Evolutionary conservation across 2,797 vertebrate genomes (phyloP), one percentile per base, ranked within the genome.

Genomic region (Capromys pilorides): DNA sequence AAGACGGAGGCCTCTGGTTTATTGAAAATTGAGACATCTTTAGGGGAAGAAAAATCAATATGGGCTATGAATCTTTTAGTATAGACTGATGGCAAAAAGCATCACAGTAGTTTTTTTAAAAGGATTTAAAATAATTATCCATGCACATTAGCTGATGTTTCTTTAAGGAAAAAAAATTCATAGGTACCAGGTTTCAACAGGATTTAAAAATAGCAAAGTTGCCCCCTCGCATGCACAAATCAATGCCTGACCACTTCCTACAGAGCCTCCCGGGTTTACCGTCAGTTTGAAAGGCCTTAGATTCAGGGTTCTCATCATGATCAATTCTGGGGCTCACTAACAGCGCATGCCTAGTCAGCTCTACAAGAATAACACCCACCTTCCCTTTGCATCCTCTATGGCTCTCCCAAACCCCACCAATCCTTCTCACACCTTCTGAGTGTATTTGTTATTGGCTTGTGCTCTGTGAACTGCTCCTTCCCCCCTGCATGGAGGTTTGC

Each of bases 61-160:
- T 13, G 18, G 87, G 73, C 86, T 75, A 97, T 97, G 96, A 97
- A 97, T 97, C 95, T 97, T 97, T 97, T 97, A 97, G 93, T 94
- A 79, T 21, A 84, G 92, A 62, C 77, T 64, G 64, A 86, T 83
- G 82, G 93, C 69, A 89, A 94, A 93, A 95, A 93, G 69, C 95
- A 95, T 88, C 91, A 41, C 79, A 69, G 45, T 16, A 39, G 67
- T 12, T 69, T 84, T 84, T 71, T 81, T 78, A 64, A 45, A 75
- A 90, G 54, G 28, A 83, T 92, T 97, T 94, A 49, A 97, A 96
- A 95, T 96, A 95, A 97, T 96, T 96, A 94, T 88, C 90, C 66
- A 54, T 61, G 59, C 69, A 78, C 91, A 96, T 96, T 95, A 96
- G 87, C 82, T 82, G 16, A 49, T 67, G 24, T 88, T 97, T 96